Evolutionary conservation across 2,797 vertebrate genomes (phyloP).

Genomic region (Alosa sapidissima): DNA sequence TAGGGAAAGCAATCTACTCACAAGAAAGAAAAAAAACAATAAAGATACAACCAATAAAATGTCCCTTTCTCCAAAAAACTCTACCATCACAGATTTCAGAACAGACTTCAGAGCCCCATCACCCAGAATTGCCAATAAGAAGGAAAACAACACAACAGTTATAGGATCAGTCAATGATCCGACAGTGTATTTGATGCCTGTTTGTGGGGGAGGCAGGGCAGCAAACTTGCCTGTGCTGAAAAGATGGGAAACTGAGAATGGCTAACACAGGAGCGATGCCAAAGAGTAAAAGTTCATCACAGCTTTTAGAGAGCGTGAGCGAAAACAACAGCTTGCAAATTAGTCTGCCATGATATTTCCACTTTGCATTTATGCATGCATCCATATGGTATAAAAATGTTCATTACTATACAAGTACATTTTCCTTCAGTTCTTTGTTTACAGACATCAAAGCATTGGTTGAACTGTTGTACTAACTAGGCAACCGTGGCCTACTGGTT

Average conservation of each 20-base stretch:
- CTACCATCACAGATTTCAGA: background rate
- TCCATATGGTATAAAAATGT: background rate
- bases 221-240: background rate
- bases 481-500: too few relatives aligned
- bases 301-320: background rate
- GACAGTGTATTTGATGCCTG: background rate
- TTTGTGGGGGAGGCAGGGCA: background rate
- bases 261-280: background rate
- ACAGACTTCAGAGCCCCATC: background rate
- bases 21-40: background rate
- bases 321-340: slow-evolving; percentile 4
- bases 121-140: background rate
- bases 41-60: background rate
- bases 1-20: background rate
- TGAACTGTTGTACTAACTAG: background rate
- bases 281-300: background rate
- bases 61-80: background rate
- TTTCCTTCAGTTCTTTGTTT: background rate
- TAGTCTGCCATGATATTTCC: background rate
- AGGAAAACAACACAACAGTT: background rate
- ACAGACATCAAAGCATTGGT: background rate
- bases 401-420: background rate
- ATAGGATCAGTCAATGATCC: background rate
- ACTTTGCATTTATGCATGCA: background rate
- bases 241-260: background rate